A percentile compares a stretch with the other conserved stretches of the same genome.
phyloP scores from a whole-genome alignment of 92 coral and sea anemone species.

The Parazoanthus atlanticus region DNA sequence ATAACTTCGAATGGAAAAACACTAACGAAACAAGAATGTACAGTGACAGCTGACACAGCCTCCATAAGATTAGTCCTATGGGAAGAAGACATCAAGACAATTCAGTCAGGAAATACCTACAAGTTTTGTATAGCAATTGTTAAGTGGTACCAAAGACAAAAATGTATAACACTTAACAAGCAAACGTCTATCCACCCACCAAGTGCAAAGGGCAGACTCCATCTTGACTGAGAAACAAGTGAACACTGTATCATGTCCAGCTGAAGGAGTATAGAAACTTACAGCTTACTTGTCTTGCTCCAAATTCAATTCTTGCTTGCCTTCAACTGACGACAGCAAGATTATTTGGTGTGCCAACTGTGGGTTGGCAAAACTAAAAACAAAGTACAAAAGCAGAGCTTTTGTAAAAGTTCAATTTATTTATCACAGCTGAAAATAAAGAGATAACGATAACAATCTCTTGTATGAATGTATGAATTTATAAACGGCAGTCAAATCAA shows the following conservation, averaged over 20 bases:
- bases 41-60: slow-evolving; percentile 51
- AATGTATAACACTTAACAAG: slow-evolving; percentile 48
- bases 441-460: too few species aligned
- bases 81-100: slow-evolving; percentile 45
- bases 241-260: slow-evolving; percentile 47
- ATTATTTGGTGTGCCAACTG: slow-evolving; percentile 50
- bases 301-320: slow-evolving; percentile 52
- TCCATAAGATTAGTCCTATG: slow-evolving; percentile 48
- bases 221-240: too few species aligned
- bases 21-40: slow-evolving; percentile 45
- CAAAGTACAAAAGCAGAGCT: too few species aligned
- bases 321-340: slow-evolving; percentile 45
- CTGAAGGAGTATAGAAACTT: slow-evolving; percentile 52
- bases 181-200: slow-evolving; percentile 43
- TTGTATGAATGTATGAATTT: too few species aligned
- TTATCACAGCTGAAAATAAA: too few species aligned
- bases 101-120: slow-evolving; percentile 46
- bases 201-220: too few species aligned
- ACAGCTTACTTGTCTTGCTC: slow-evolving; percentile 51
- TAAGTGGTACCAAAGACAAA: slow-evolving; percentile 45
- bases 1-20: slow-evolving; percentile 47
- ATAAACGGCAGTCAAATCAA: slow-evolving; percentile 34
- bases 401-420: too few species aligned
- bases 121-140: slow-evolving; percentile 40
- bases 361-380: too few species aligned